These are phyloP conservation scores for Triplophysa yarkandensis DNA, from an alignment of 2,797 vertebrate genomes.

Conservation along the genomic window DNA sequence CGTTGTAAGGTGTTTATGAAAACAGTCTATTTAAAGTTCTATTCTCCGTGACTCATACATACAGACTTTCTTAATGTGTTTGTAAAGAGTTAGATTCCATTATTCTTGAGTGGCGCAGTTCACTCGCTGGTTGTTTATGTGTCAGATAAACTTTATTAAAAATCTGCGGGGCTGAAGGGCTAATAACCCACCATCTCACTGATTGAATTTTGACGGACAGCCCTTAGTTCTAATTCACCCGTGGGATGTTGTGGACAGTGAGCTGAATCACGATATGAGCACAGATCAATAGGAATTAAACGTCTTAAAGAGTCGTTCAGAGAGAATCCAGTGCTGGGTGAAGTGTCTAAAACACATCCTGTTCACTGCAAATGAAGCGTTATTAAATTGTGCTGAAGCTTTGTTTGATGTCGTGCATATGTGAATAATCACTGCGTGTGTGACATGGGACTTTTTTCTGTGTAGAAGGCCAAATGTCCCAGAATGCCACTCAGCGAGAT, in stretches of 20 bases:
- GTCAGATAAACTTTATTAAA: constrained; percentile 70
- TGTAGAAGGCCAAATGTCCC: constrained; percentile 55
- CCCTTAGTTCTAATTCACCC: constrained; percentile 41
- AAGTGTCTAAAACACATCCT: not conserved
- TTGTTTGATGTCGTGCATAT: not conserved
- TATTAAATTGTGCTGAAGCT: not conserved
- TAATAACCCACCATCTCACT: constrained; percentile 73
- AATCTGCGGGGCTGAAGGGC: constrained; percentile 56
- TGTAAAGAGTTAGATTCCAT: not conserved
- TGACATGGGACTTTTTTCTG: constrained; percentile 35
- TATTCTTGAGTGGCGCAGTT: constrained; percentile 17
- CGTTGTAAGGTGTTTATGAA: no score
- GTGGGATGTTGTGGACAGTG: not conserved
- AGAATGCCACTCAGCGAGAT: constrained; percentile 54
- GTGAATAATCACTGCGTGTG: constrained; percentile 7
- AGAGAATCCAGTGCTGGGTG: not conserved
- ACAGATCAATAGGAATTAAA: constrained; percentile 1
- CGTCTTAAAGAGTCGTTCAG: not conserved
- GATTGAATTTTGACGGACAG: constrained; percentile 76
- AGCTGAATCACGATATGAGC: constrained; percentile 7
- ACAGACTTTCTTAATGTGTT: no score
- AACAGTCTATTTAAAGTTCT: no score
- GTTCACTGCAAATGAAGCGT: not conserved
- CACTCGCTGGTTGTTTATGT: constrained; percentile 22
- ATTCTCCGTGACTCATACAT: no score